phyloP scores from a whole-genome alignment of 2,113 vertebrate species.

The Amazona guildingii region DNA sequence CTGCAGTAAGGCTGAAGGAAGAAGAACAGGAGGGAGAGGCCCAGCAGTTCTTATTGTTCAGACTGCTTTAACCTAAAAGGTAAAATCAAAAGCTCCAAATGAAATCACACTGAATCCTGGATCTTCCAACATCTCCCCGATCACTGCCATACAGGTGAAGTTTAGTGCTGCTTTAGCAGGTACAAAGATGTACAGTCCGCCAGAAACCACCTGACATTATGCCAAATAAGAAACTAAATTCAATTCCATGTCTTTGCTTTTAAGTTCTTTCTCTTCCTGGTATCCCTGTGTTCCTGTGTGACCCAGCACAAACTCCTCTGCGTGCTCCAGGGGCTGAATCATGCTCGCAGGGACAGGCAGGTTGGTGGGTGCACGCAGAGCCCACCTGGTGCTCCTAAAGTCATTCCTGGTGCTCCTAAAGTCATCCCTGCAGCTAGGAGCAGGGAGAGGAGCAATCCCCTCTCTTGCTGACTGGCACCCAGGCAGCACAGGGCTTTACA shows the following conservation, averaged over 20 bases:
- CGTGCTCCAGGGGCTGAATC: neutral
- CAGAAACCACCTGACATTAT: neutral
- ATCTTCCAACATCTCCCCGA: neutral
- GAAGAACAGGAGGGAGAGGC: neutral
- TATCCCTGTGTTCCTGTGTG: fast-evolving
- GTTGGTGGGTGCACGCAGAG: neutral
- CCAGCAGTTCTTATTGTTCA: neutral
- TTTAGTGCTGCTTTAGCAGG: neutral
- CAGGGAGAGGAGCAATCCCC: neutral
- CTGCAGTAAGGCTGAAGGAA: neutral
- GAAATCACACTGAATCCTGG: neutral
- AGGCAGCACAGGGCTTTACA: too few species aligned
- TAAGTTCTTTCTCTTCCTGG: neutral
- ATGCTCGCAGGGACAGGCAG: neutral
- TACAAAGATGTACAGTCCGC: neutral
- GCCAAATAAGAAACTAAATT: neutral
- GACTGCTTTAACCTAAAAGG: neutral
- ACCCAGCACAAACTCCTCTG: neutral
- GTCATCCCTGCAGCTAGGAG: neutral
- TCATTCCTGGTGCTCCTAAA: neutral
- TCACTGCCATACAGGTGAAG: neutral
- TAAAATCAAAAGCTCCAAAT: neutral
- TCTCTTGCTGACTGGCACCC: neutral
- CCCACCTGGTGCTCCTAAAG: fast-evolving
- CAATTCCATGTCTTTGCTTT: neutral